Conservation (phyloP, 1,140 invertebrate genomes). For the Dolichoris vasculosae region DNA sequence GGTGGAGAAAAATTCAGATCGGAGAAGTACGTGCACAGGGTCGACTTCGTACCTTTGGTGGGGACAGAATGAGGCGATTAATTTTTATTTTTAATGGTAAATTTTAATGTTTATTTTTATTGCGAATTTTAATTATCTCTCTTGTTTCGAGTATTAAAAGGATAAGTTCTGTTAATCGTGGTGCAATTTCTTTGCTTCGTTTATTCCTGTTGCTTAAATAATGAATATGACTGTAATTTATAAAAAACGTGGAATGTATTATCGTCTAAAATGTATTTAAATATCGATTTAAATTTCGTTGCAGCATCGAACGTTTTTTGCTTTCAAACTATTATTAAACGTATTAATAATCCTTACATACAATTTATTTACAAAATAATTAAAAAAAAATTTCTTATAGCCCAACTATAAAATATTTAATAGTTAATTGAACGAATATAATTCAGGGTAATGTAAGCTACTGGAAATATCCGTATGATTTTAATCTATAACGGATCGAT, state of each 20-base stretch:
- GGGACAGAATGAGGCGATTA: not conserved
- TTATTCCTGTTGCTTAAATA: not conserved
- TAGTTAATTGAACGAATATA: not conserved
- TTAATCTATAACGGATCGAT: not conserved
- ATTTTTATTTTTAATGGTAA: not conserved
- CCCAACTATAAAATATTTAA: not conserved
- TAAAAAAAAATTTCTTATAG: not conserved
- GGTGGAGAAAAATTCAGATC: conserved; percentile 34
- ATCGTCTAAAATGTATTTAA: not conserved
- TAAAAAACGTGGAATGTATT: not conserved
- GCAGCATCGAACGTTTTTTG: not conserved
- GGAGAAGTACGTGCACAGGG: not conserved
- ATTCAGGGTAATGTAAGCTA: not conserved
- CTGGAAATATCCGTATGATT: not conserved
- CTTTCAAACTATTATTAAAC: not conserved
- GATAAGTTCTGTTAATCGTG: not conserved
- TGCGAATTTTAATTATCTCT: not conserved
- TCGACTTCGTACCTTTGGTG: not conserved
- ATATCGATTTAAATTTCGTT: not conserved
- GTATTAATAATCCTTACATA: not conserved
- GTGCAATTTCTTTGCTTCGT: not conserved
- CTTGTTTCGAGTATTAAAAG: not conserved
- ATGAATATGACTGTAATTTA: not conserved
- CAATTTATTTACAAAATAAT: not conserved
- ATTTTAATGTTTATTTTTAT: not conserved